A percentile compares a stretch with the other conserved stretches of the same genome.
Evolutionary conservation across 2,797 vertebrate species (phyloP).

Genomic region (Pagetopsis macropterus): DNA sequence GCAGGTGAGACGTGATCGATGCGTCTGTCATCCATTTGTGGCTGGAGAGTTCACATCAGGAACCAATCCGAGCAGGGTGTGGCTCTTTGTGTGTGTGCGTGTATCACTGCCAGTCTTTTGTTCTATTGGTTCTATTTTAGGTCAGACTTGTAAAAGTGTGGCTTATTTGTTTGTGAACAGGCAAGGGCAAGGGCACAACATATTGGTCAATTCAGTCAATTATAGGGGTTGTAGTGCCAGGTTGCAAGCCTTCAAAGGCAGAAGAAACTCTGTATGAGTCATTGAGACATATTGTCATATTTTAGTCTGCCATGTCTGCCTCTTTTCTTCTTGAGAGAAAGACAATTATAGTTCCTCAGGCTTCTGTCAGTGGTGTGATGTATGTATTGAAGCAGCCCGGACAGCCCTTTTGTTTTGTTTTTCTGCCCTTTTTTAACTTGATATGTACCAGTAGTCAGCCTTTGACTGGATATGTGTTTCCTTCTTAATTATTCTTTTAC

Average conservation of each 20-base stretch:
- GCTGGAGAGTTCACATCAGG: slow-evolving; percentile 55
- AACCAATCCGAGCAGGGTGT: slow-evolving; percentile 60
- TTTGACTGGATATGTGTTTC: neutral
- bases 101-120: slow-evolving; percentile 17
- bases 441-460: slow-evolving; percentile 7
- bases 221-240: neutral
- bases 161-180: slow-evolving; percentile 8
- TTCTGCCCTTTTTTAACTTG: slow-evolving; percentile 16
- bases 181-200: neutral
- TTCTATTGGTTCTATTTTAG: slow-evolving; percentile 5
- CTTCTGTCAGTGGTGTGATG: slow-evolving; percentile 4
- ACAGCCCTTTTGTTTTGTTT: neutral
- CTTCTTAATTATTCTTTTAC: slow-evolving; percentile 29
- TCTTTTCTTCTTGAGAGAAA: slow-evolving; percentile 20
- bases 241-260: slow-evolving; percentile 4
- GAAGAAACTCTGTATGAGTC: slow-evolving; percentile 11
- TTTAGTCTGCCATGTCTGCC: neutral
- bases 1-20: slow-evolving; percentile 58
- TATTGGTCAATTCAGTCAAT: neutral
- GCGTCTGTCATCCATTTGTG: slow-evolving; percentile 50
- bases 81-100: slow-evolving; percentile 4
- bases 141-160: neutral
- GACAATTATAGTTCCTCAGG: neutral
- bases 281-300: slow-evolving; percentile 4
- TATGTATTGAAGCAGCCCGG: neutral